Conservation (phyloP, 1,140 invertebrate species). For the Idris sp. region DNA sequence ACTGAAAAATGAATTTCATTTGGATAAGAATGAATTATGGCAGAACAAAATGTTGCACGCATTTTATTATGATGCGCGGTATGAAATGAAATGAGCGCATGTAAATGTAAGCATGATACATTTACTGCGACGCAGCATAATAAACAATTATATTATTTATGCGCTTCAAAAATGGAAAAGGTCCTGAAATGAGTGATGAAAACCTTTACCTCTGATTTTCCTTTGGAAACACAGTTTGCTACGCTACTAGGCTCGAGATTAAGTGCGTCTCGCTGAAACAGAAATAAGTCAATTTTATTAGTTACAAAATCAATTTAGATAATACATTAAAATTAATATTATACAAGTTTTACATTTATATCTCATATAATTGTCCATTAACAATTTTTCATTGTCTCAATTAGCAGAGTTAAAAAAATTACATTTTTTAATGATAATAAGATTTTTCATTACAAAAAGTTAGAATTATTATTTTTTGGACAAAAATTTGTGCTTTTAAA, state of each 20-base stretch:
- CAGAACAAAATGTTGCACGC: slow-evolving; percentile 27
- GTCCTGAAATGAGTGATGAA: slow-evolving; percentile 11
- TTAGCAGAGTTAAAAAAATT: too few species aligned
- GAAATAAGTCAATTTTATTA: slow-evolving; percentile 60
- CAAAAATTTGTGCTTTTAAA: too few species aligned
- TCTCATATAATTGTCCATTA: too few species aligned
- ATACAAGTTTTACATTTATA: neutral
- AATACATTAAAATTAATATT: neutral
- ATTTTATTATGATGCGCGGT: slow-evolving; percentile 38
- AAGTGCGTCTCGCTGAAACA: slow-evolving; percentile 85
- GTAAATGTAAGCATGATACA: slow-evolving; percentile 36
- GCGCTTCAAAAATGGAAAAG: slow-evolving; percentile 11
- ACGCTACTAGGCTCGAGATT: slow-evolving; percentile 87
- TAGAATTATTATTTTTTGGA: too few species aligned
- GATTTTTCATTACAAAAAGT: too few species aligned
- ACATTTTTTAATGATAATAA: too few species aligned
- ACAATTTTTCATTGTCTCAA: too few species aligned
- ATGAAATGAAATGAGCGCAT: slow-evolving; percentile 44
- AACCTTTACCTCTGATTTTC: slow-evolving; percentile 89
- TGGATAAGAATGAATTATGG: slow-evolving; percentile 44
- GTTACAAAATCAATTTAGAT: too few species aligned
- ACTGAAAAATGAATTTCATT: slow-evolving; percentile 57
- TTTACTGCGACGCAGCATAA: slow-evolving; percentile 18
- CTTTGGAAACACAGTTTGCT: slow-evolving; percentile 88
- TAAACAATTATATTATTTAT: slow-evolving; percentile 51